phyloP scores from a whole-genome alignment of 2,113 vertebrate genomes.

The Grus americana region DNA sequence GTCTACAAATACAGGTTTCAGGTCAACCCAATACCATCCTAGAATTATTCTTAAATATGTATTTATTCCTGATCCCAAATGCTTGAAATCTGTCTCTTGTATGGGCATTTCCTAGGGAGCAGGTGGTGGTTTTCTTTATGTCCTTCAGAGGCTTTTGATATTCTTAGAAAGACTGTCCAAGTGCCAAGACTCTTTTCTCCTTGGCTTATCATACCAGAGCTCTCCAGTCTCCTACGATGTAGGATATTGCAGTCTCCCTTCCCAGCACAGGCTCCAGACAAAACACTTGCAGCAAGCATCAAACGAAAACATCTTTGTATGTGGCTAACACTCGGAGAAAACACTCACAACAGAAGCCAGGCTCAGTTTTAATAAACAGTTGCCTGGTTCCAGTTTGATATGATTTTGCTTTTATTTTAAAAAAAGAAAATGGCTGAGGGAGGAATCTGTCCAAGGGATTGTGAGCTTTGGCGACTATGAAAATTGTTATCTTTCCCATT shows the following conservation, averaged over 20 bases:
- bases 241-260: not conserved
- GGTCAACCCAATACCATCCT: not conserved
- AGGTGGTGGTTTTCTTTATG: not conserved
- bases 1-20: not conserved
- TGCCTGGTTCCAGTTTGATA: not conserved
- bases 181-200: not conserved
- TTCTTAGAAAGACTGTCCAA: not conserved
- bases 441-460: not conserved
- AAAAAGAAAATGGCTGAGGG: not conserved
- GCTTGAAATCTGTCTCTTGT: not conserved
- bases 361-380: not conserved
- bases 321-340: not conserved
- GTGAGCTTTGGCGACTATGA: not conserved
- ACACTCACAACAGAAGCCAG: not conserved
- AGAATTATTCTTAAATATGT: not conserved
- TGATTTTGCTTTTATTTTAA: not conserved
- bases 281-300: not conserved
- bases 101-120: not conserved
- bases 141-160: not conserved
- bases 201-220: not conserved
- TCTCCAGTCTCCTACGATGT: not conserved
- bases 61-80: not conserved
- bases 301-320: not conserved
- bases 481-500: not conserved
- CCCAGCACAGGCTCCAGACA: not conserved